Conservation (phyloP, 1,140 invertebrate genomes). For the Brachionus angularis region DNA sequence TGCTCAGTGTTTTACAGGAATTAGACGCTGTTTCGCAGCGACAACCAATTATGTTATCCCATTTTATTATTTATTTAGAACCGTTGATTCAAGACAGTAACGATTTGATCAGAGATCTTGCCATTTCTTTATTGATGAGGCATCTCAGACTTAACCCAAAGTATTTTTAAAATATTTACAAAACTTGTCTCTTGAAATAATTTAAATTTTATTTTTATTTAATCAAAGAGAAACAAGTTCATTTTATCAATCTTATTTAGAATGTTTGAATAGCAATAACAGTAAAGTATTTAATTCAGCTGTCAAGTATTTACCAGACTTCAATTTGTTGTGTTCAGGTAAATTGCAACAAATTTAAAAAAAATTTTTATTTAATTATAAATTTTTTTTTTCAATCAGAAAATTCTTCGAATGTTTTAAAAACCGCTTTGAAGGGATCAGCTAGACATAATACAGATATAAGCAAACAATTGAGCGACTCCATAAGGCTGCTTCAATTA, state of each 20-base stretch:
- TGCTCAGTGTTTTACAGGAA: conserved; percentile 15
- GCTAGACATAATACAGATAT: conserved; percentile 26
- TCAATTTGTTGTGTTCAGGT: conserved; percentile 15
- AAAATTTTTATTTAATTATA: not conserved
- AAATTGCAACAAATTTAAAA: not conserved
- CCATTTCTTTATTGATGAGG: conserved; percentile 36
- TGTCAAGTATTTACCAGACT: conserved; percentile 26
- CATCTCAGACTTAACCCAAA: conserved; percentile 31
- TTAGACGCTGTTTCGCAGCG: conserved; percentile 24
- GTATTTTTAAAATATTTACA: too few species aligned
- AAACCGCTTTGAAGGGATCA: conserved; percentile 11
- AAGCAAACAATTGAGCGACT: conserved; percentile 31
- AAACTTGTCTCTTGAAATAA: too few species aligned
- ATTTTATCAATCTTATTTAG: conserved; percentile 15
- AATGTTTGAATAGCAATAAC: conserved; percentile 19
- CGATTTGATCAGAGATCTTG: conserved; percentile 20
- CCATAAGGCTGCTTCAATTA: conserved; percentile 22
- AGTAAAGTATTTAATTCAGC: conserved; percentile 30
- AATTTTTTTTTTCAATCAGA: conserved; percentile 3
- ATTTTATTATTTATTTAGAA: conserved; percentile 5
- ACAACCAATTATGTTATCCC: conserved; percentile 26
- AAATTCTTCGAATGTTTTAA: not conserved
- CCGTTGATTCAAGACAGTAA: conserved; percentile 4
- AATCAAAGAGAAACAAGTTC: not conserved
- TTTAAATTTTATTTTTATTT: too few species aligned